Base-by-base conservation (phyloP, 2,113 vertebrate species). In the Toxotes chatareus region DNA sequence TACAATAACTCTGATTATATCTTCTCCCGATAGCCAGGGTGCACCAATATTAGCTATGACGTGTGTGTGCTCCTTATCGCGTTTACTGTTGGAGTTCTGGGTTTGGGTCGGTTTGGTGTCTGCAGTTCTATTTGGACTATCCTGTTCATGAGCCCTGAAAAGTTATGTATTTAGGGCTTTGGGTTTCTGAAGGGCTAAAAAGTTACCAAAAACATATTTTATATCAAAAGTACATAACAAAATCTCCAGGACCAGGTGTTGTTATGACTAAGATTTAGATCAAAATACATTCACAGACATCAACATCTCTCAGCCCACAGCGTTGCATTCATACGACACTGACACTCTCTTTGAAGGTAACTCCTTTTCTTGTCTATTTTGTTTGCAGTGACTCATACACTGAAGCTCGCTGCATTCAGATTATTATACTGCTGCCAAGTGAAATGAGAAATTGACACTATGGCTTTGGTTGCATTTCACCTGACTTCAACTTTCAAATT, bases 1-100 rank as follows among this genome's bases (percentile, higher is more conserved):
- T 82, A 85, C 82, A 88, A 83, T 82, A 84, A 84, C n/a, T 46
- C 62, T 32, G 79, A 85, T 86, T 70, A n/a, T 60, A 86, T 93
- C 86, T 86, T 56, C 5, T 53, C 17, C 13, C 19, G n/a, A 84
- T 55, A 66, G 36, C 74, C 2, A 19, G 57, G 70, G 16, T 34
- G 67, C 40, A 46, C 19, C 49, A 3, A 79, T 88, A 84, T 76
- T 38, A 55, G 57, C 19, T n/a, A 13, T 21, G 27, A 57, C 36
- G 27, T 65, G 47, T 65, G 47, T 38, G 2, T 44, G 31, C 3
- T 46, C n/a, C 67, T 88, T 89, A 91, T 91, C 88, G 89, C 77
- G 44, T 76, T 83, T 78, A 16, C 62, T 70, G 42, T 31, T 44
- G 44, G 27, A 27, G 27, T 62, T 64, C 47, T 67, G 73, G 44